phyloP scores from a whole-genome alignment of 2,888 invertebrate genomes.

The Phymatocera aterrima region DNA sequence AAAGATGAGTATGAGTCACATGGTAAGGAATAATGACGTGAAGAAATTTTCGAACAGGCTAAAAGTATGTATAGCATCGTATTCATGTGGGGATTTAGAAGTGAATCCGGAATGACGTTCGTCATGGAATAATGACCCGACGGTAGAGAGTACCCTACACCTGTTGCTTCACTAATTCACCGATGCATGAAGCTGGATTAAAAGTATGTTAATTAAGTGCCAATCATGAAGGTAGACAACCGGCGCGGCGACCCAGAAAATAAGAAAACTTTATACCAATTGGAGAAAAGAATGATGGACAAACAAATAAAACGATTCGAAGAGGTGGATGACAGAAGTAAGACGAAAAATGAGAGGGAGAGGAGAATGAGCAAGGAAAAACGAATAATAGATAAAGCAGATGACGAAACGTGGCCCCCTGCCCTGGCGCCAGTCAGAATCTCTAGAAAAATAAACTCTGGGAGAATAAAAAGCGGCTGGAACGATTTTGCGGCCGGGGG shows the following conservation, averaged over 20 bases:
- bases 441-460: slow-evolving; percentile 48
- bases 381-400: background rate
- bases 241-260: background rate
- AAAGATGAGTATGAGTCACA: too few relatives aligned
- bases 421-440: slow-evolving; percentile 62
- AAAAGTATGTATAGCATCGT: too few relatives aligned
- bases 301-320: background rate
- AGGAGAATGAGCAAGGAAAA: slow-evolving; percentile 1
- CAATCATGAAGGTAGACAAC: background rate
- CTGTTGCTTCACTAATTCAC: slow-evolving; percentile 7
- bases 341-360: background rate
- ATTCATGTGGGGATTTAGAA: background rate
- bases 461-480: slow-evolving; percentile 12
- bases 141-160: background rate
- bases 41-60: too few relatives aligned
- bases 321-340: background rate
- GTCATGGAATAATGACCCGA: slow-evolving; percentile 23
- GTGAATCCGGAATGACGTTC: background rate
- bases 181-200: slow-evolving; percentile 30
- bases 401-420: slow-evolving; percentile 54
- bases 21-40: background rate
- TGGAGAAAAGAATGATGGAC: background rate
- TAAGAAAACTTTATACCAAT: background rate
- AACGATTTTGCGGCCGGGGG: background rate
- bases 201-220: slow-evolving; percentile 30